Evolutionary conservation across 2,888 invertebrate species (phyloP), one percentile per base, ranked within the genome.

Genomic region (Dugesia japonica): DNA sequence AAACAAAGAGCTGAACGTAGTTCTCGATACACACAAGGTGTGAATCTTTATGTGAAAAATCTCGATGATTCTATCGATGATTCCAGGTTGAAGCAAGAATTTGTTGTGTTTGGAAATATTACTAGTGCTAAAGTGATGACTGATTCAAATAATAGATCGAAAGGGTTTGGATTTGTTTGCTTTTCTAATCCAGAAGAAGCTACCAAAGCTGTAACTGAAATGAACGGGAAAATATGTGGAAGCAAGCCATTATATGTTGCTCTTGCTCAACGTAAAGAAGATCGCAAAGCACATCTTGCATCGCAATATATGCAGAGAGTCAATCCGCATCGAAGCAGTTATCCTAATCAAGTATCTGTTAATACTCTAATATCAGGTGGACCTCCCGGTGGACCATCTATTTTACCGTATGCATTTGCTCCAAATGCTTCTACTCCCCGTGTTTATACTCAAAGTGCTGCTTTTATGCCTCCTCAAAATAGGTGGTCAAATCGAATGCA

Each of bases 31-130:
- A 26, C 31, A 15, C 86, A 87, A 84, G 98, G 97, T 76, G 95
- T 98, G 1, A 99, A 99, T 85, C 88, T 99, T 81, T 98, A 98
- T 85, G 97, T 99, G 0, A 99, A 99, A 86, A 99, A 99, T 85
- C 87, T 99, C 81, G 98, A 98, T 85, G 97, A 98, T 82, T 90
- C 91, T 28, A 93, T 98, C 83, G 94, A 95, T 86, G 98, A 98
- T 86, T 95, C 97, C 83, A 89, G 91, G 80, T 88, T 99, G 76
- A 89, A 94, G 74, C 92, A 93, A 82, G 94, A 94, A 86, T 99
- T 99, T 86, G 89, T 91, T 78, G 89, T 90, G 76, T 98, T 92
- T 85, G 98, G 98, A 76, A 94, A 93, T 20, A 98, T 99, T 80
- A 97, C 97, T 75, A 94, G 94, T 79, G 97, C 97, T 20, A 97